Percentiles rank a stretch among this genome's conserved stretches.
Conservation (phyloP, 2,113 vertebrate species). For the Zingel zingel region DNA sequence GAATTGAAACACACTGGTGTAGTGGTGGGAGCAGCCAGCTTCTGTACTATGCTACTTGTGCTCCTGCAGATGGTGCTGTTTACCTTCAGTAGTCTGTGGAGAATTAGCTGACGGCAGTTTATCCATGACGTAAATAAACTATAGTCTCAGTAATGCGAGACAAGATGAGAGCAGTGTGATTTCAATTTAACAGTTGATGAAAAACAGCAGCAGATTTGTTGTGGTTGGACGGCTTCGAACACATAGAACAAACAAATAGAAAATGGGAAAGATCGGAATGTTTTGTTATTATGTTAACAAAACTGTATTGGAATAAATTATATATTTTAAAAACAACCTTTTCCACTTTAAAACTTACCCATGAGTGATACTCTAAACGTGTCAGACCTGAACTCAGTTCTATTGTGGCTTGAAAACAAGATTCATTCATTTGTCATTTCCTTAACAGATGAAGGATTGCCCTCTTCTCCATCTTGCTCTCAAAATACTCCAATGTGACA, state of each 20-base stretch:
- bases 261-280: neutral
- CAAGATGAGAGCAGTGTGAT: neutral
- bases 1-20: too few relatives aligned
- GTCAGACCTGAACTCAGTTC: neutral
- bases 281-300: too few relatives aligned
- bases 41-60: neutral
- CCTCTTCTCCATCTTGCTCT: neutral
- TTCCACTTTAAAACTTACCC: neutral
- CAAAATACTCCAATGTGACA: neutral
- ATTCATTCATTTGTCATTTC: neutral
- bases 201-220: neutral
- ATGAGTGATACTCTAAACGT: neutral
- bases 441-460: neutral
- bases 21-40: neutral
- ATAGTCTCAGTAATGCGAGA: neutral
- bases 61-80: slow-evolving; percentile 70
- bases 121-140: neutral
- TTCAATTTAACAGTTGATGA: neutral
- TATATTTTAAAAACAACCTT: neutral
- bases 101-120: neutral
- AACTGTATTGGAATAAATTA: neutral
- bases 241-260: neutral
- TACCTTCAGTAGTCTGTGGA: neutral
- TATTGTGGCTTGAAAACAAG: neutral
- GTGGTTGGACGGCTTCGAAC: neutral